Evolutionary conservation across 2,888 invertebrate species (phyloP), one percentile per base, ranked within the genome.

Genomic region (Eilema caniola): DNA sequence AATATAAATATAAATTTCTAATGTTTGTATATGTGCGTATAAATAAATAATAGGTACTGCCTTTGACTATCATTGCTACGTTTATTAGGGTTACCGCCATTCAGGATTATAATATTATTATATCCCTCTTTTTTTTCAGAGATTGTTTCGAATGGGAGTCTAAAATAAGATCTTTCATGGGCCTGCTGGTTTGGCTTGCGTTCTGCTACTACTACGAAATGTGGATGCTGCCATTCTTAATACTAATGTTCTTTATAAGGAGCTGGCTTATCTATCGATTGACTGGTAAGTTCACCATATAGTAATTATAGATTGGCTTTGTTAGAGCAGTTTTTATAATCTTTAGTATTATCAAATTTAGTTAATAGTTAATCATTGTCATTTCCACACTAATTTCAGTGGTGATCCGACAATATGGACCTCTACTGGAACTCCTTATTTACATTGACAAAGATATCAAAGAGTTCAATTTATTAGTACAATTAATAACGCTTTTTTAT

Each of bases 141-240:
- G 98, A 98, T 90, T 99, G 99, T 90, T 99, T 99, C 88, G 98
- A 99, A 92, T 99, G 99, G 99, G 99, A 99, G 88, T 99, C 98
- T 8, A 97, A 97, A 68, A 90, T 98, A 57, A 96, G 98, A 79
- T 99, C 98, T 79, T 96, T 98, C 81, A 92, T 98, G 60, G 98
- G 99, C 1, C 96, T 99, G 66, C 92, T 98, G 25, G 94, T 97
- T 23, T 99, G 99, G 96, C 96, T 99, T 67, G 94, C 98, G 0
- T 96, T 98, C 69, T 99, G 99, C 84, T 98, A 99, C 90, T 98
- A 98, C 92, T 99, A 99, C 88, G 98, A 99, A 91, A 97, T 99
- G 84, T 99, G 98, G 96, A 99, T 99, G 97, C 92, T 99, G 71
- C 99, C 99, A 0, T 95, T 98, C 4, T 95, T 97, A 16, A 95